Conservation (phyloP, 1,140 invertebrate species). For the Zaprionus ornatus region DNA sequence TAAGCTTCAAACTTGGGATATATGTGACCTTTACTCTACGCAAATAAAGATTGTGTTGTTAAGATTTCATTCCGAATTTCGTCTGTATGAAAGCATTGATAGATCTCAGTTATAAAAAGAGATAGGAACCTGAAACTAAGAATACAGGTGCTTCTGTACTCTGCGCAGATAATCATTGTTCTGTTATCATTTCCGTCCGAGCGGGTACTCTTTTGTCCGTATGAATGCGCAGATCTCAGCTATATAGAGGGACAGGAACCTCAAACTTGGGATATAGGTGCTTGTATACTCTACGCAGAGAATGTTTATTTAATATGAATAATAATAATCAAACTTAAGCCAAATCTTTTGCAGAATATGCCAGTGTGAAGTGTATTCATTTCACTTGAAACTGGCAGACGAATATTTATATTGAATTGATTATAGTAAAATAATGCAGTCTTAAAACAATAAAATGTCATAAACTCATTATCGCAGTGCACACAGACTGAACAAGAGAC, state of each 20-base stretch:
- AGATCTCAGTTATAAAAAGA: no score
- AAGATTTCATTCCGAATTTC: no score
- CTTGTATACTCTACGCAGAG: accelerated
- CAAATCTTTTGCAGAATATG: no score
- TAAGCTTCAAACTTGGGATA: no score
- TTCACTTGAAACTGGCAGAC: background rate
- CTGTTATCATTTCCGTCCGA: no score
- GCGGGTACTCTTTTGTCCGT: background rate
- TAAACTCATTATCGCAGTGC: background rate
- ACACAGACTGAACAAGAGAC: background rate
- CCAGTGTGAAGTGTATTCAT: background rate
- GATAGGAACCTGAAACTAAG: no score
- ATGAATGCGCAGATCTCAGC: background rate
- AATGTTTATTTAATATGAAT: background rate
- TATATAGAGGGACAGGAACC: background rate
- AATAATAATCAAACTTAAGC: no score
- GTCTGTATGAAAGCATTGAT: no score
- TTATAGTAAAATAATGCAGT: background rate
- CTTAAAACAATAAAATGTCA: conserved; percentile 2
- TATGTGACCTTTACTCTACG: no score
- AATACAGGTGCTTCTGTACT: no score
- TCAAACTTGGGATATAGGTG: background rate
- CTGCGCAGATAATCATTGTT: no score
- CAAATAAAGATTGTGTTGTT: no score
- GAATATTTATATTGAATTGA: background rate